Percentiles rank a stretch among this genome's conserved stretches.
Conservation (phyloP, 1,140 invertebrate species). For the Epicauta chinensis region DNA sequence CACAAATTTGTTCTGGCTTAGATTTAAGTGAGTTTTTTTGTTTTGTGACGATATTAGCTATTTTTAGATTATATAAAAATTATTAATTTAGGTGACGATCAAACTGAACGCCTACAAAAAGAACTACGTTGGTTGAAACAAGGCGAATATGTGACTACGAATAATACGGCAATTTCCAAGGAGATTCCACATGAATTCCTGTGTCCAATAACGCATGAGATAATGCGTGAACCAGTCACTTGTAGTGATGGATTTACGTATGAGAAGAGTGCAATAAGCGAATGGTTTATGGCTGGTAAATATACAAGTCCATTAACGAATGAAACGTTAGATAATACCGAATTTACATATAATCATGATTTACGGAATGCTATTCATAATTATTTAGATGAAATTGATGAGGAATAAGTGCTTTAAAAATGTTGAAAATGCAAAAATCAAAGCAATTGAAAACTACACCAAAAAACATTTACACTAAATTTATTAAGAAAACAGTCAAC, state of each 20-base stretch:
- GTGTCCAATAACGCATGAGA: slow-evolving; percentile 77
- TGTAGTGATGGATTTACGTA: slow-evolving; percentile 76
- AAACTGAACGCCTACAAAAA: slow-evolving; percentile 26
- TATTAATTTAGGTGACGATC: slow-evolving; percentile 35
- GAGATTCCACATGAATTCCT: slow-evolving; percentile 60
- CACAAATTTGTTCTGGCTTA: slow-evolving; percentile 48
- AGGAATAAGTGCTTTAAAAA: no score
- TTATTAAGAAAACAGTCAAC: no score
- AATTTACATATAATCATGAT: slow-evolving; percentile 52
- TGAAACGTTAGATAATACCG: slow-evolving; percentile 49
- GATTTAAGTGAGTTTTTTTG: slow-evolving; percentile 45
- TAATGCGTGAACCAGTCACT: slow-evolving; percentile 72
- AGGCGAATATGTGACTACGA: slow-evolving; percentile 32
- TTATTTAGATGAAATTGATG: slow-evolving; percentile 29
- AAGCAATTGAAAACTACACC: no score
- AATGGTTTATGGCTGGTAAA: slow-evolving; percentile 69
- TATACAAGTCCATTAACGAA: slow-evolving; percentile 74
- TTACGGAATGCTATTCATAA: slow-evolving; percentile 38
- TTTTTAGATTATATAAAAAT: slow-evolving; percentile 3
- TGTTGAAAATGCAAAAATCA: no score
- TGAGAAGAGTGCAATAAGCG: slow-evolving; percentile 64
- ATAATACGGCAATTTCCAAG: slow-evolving; percentile 13
- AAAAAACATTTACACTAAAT: no score
- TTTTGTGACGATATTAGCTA: neutral
- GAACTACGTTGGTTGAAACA: slow-evolving; percentile 51